Evolutionary conservation across 2,797 vertebrate species (phyloP), one percentile per base, ranked within the genome.

Genomic region (Esox lucius): DNA sequence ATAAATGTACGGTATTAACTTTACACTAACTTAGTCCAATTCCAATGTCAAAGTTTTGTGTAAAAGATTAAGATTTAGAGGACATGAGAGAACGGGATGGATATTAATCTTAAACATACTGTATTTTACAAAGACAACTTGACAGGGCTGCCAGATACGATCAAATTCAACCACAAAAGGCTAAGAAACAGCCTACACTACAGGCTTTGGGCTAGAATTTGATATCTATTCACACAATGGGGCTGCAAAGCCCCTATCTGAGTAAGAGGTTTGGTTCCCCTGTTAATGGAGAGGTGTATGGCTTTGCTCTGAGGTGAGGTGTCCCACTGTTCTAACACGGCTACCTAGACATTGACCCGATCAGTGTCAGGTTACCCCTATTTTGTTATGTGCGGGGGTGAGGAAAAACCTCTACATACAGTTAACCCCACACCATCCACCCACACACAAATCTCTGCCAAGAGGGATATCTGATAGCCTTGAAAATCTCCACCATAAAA

Each of bases 391-490:
- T 9, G 64, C 19, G 62, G 62, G 49, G 35, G 48, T n/a, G 11
- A 31, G 68, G 35, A 86, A 82, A 24, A n/a, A 79, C 73, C 64
- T 76, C 77, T 83, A 74, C 46, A 15, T 51, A 13, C 39, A 12
- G 13, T 66, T 49, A 62, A 31, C 65, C 24, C 48, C 28, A 31
- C 28, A 31, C 28, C 28, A 31, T 31, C 28, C 28, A 31, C 28
- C 28, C 28, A 31, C 71, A 71, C 64, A 31, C 75, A 62, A 71
- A 73, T 62, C 68, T 62, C 24, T 15, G 24, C 59, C 24, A 62
- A 62, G n/a, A 1, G 46, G 81, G 83, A 83, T 70, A 83, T 79
- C 49, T 0, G 39, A 80, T 83, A 77, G 68, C 62, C 82, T 70
- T 81, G 79, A 68, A 75, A 80, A 80, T 70, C 71, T 49, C 48